These are phyloP conservation scores for Danio albolineatus DNA, from an alignment of 2,797 vertebrate genomes.

Conservation along the genomic window DNA sequence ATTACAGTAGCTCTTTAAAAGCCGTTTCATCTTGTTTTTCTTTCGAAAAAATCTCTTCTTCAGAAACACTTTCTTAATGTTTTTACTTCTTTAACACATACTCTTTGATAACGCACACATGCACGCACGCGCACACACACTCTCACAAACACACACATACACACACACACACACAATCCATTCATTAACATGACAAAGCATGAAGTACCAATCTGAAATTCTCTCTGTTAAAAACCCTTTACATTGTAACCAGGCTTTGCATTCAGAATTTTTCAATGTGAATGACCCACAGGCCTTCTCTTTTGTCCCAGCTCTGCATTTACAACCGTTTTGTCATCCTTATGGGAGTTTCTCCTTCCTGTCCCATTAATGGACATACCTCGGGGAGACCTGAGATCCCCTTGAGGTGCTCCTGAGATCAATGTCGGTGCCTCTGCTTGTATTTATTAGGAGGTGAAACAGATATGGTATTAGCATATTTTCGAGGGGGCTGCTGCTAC, in stretches of 20 bases:
- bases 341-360: constrained; percentile 57
- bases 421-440: constrained; percentile 51
- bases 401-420: constrained; percentile 62
- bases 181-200: too few relatives aligned
- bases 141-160: too few relatives aligned
- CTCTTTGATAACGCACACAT: too few relatives aligned
- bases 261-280: constrained; percentile 26
- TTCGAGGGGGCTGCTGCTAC: constrained; percentile 46
- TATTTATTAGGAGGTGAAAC: constrained; percentile 65
- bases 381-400: constrained; percentile 50
- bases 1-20: too few relatives aligned
- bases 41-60: too few relatives aligned
- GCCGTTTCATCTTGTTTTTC: too few relatives aligned
- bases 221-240: too few relatives aligned
- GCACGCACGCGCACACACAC: too few relatives aligned
- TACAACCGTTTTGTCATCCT: constrained; percentile 47
- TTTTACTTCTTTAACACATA: too few relatives aligned
- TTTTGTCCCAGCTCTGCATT: constrained; percentile 42
- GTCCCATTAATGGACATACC: constrained; percentile 62
- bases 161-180: too few relatives aligned
- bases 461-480: constrained; percentile 65
- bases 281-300: constrained; percentile 36
- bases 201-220: too few relatives aligned
- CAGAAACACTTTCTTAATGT: too few relatives aligned
- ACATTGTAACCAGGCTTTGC: background rate